Conservation (phyloP, 2,888 invertebrate genomes). For the Pseudeuparius sepicola region DNA sequence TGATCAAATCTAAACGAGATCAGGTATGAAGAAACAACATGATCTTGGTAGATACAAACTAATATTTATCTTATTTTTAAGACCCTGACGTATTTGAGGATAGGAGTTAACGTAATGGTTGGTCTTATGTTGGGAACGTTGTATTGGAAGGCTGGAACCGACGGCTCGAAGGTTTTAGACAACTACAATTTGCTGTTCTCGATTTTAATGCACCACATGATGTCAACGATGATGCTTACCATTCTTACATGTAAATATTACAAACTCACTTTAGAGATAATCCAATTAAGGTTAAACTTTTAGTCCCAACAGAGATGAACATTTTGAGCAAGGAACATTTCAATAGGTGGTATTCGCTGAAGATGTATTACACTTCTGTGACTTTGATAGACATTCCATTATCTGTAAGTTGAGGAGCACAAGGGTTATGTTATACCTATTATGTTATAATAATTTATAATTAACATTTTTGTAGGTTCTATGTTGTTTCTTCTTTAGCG, state of each 20-base stretch:
- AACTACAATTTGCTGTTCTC: constrained; percentile 86
- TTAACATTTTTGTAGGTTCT: constrained; percentile 43
- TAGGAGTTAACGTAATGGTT: constrained; percentile 63
- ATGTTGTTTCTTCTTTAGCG: constrained; percentile 59
- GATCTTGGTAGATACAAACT: too few relatives aligned
- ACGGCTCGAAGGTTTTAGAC: constrained; percentile 67
- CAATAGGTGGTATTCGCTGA: constrained; percentile 80
- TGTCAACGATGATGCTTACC: constrained; percentile 85
- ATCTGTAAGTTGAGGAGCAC: constrained; percentile 46
- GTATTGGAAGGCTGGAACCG: constrained; percentile 63
- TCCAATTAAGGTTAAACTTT: constrained; percentile 33
- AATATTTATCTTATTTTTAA: constrained; percentile 35
- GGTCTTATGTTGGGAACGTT: constrained; percentile 69
- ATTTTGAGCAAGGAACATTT: constrained; percentile 77
- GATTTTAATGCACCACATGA: constrained; percentile 86
- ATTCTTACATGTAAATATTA: constrained; percentile 68
- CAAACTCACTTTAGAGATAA: neutral
- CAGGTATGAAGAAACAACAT: too few relatives aligned
- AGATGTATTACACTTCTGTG: constrained; percentile 68
- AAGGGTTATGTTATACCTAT: too few relatives aligned
- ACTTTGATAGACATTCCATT: constrained; percentile 71
- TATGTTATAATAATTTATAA: neutral
- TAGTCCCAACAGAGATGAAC: constrained; percentile 73
- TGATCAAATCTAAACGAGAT: constrained; percentile 64
- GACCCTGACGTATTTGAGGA: constrained; percentile 68